Evolutionary conservation across 2,888 invertebrate genomes (phyloP), one percentile per base, ranked within the genome.

Genomic region (Platerodrilus igneus): DNA sequence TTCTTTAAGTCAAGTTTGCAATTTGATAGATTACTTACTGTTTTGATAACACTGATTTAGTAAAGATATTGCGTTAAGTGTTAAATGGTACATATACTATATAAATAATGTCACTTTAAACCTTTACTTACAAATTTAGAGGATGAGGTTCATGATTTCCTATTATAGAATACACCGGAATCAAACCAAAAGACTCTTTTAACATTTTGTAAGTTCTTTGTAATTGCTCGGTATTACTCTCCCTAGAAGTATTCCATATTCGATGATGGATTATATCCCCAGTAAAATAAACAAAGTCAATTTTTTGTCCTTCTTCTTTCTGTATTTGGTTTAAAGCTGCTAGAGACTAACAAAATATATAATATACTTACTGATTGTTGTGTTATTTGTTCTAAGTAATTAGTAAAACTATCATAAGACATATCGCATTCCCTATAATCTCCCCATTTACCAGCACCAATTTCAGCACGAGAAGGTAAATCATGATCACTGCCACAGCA

Each of bases 231-330:
- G 72, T 65, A 55, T 88, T 89, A 45, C 74, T 67, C 29, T 75
- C 71, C 22, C 72, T 69, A 0, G 81, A 77, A 3, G 91, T 92
- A 51, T 80, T 80, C 93, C 93, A 94, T 11, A 88, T 76, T 47
- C 83, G 81, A 60, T 93, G 93, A 54, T 88, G 83, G 23, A 91
- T 78, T 6, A 88, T 76, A 60, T 94, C 94, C 2, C 94, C 94
- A 13, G 93, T 87, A 63, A 87, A 86, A 56, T 91, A 83, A 3
- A 93, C 72, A 17, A 75, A 74, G 49, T 81, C 79, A 13, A 81
- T 68, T 22, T 81, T n/a, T n/a, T n/a, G n/a, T n/a, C n/a, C n/a
- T n/a, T n/a, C n/a, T n/a, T n/a, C n/a, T n/a, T n/a, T n/a, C n/a
- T n/a, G n/a, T n/a, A n/a, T n/a, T 69, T 16, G 25, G 20, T 48